A percentile compares a stretch with the other conserved stretches of the same genome.
Evolutionary conservation across 2,888 invertebrate species (phyloP).

Genomic region (Ennomos quercinarius): DNA sequence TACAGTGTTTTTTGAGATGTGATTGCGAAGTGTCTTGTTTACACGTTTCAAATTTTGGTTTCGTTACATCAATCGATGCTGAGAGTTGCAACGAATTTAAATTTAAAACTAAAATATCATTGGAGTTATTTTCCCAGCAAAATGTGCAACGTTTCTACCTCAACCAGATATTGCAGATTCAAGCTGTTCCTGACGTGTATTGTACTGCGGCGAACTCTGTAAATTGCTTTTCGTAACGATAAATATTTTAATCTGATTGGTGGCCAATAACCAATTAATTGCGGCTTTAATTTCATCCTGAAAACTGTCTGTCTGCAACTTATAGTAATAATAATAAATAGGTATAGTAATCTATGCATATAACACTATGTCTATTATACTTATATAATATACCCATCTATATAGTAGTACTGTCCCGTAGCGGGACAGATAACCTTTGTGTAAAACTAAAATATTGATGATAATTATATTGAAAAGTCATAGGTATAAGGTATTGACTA

Average conservation of each 20-base stretch:
- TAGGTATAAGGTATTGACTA: too few relatives aligned
- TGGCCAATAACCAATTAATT: constrained; percentile 80
- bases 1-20: constrained; percentile 1
- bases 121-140: constrained; percentile 60
- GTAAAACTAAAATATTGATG: too few relatives aligned
- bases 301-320: constrained; percentile 39
- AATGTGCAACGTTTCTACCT: constrained; percentile 68
- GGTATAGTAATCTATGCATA: too few relatives aligned
- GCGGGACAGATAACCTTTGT: too few relatives aligned
- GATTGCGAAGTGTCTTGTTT: constrained; percentile 5
- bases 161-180: constrained; percentile 73
- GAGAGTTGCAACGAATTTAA: constrained; percentile 26
- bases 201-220: constrained; percentile 78
- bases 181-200: constrained; percentile 77
- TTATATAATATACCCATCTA: too few relatives aligned
- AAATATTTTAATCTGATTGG: constrained; percentile 83
- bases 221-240: constrained; percentile 83
- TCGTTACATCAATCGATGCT: constrained; percentile 26
- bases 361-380: too few relatives aligned
- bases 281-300: constrained; percentile 68
- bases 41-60: constrained; percentile 6
- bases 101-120: constrained; percentile 51
- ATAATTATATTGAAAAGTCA: too few relatives aligned
- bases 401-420: too few relatives aligned
- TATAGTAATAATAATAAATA: too few relatives aligned